Conservation (phyloP, 2,113 vertebrate species). For the Cranoglanis bouderius region DNA sequence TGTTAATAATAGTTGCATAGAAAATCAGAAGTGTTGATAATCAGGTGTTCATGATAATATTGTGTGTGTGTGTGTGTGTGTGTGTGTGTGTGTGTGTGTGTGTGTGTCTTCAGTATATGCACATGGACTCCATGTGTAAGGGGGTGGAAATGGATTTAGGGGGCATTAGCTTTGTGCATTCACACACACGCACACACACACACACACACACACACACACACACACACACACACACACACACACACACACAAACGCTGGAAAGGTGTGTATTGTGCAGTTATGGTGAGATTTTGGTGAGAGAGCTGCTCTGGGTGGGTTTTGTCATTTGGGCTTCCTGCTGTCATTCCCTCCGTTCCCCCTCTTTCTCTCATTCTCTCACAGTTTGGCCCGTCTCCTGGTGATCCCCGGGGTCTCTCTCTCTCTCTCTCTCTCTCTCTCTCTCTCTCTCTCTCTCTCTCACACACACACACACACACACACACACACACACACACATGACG, state of each 20-base stretch:
- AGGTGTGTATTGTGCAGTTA: neutral
- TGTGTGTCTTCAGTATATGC: neutral
- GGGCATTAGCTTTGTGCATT: neutral
- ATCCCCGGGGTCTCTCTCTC: neutral
- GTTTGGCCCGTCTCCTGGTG: slow-evolving; percentile 18
- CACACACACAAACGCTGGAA: slow-evolving; percentile 6
- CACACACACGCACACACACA: too few species aligned
- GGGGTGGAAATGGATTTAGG: neutral
- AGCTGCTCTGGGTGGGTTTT: slow-evolving; percentile 11
- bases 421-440: neutral
- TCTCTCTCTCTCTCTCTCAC: neutral
- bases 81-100: neutral
- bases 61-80: neutral
- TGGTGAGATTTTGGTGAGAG: neutral
- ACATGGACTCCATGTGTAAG: neutral
- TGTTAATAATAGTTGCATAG: too few species aligned
- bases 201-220: too few species aligned
- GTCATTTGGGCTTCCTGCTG: slow-evolving; percentile 3
- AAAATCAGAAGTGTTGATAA: too few species aligned
- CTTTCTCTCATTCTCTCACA: slow-evolving; percentile 24
- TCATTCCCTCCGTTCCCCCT: neutral
- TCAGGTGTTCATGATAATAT: too few species aligned
- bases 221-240: neutral
- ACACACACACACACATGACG: slow-evolving; percentile 53
- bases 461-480: slow-evolving; percentile 9